Evolutionary conservation across 2,797 vertebrate genomes (phyloP).

Genomic region (Spizella passerina): DNA sequence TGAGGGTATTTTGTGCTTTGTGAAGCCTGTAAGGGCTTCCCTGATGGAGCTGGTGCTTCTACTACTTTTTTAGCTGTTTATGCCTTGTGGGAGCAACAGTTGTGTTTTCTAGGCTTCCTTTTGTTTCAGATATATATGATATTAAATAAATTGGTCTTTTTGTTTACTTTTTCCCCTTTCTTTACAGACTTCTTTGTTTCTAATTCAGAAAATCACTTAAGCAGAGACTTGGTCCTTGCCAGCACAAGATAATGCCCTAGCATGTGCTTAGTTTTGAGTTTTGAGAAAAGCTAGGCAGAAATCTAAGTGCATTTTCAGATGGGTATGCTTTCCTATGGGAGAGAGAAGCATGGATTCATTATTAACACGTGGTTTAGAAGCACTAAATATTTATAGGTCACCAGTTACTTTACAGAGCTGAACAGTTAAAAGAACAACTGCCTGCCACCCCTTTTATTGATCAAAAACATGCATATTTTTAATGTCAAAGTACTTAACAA

Average conservation of each 20-base stretch:
- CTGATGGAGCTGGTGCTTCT: neutral
- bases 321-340: neutral
- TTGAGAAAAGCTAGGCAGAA: neutral
- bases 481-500: neutral
- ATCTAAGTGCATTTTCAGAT: neutral
- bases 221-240: neutral
- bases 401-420: neutral
- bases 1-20: neutral
- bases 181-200: neutral
- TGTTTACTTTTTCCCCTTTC: neutral
- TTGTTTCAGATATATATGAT: neutral
- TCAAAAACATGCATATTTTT: neutral
- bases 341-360: neutral
- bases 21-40: neutral
- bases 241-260: neutral
- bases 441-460: neutral
- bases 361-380: neutral
- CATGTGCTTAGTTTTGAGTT: neutral
- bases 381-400: neutral
- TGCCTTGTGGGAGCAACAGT: neutral
- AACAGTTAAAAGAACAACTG: neutral
- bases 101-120: neutral
- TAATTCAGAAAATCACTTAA: neutral
- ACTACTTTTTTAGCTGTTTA: neutral
- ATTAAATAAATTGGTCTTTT: neutral